phyloP scores from a whole-genome alignment of 2,797 vertebrate species.

The Merluccius polli region DNA sequence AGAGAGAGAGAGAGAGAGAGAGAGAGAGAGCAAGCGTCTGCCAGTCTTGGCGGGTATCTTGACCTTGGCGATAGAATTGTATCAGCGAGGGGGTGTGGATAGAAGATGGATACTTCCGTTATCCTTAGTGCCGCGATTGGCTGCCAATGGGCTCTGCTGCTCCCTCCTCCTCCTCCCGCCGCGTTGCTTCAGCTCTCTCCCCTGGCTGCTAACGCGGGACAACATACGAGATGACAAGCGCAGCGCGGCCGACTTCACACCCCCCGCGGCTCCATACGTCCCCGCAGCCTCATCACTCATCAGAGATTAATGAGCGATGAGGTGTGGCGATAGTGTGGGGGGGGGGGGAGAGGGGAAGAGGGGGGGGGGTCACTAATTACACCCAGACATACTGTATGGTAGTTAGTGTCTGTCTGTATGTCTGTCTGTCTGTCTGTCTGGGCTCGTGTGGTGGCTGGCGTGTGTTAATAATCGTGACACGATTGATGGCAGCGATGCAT shows the following conservation, averaged over 20 bases:
- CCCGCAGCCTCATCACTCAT: slow-evolving; percentile 65
- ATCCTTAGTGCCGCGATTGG: slow-evolving; percentile 68
- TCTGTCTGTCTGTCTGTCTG: slow-evolving; percentile 7
- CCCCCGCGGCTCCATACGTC: slow-evolving; percentile 59
- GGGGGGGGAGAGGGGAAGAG: slow-evolving; percentile 14
- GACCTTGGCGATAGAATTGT: slow-evolving; percentile 58
- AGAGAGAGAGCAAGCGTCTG: no score
- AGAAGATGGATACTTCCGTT: slow-evolving; percentile 62
- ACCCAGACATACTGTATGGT: slow-evolving; percentile 35
- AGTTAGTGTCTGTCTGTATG: slow-evolving; percentile 12
- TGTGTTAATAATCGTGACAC: slow-evolving; percentile 1
- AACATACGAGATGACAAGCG: slow-evolving; percentile 71
- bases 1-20: no score
- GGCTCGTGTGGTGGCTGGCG: neutral
- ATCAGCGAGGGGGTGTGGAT: slow-evolving; percentile 10
- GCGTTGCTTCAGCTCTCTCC: no score
- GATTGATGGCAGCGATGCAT: no score
- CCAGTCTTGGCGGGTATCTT: slow-evolving; percentile 37
- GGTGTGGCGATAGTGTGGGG: slow-evolving; percentile 48
- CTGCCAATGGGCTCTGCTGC: slow-evolving; percentile 67
- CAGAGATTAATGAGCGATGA: slow-evolving; percentile 73
- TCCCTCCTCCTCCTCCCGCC: neutral
- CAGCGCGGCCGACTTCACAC: slow-evolving; percentile 72
- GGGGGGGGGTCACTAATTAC: slow-evolving; percentile 58
- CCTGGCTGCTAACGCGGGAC: slow-evolving; percentile 56